phyloP scores from a whole-genome alignment of 1,140 invertebrate species.

The Caenorhabditis brenneri region DNA sequence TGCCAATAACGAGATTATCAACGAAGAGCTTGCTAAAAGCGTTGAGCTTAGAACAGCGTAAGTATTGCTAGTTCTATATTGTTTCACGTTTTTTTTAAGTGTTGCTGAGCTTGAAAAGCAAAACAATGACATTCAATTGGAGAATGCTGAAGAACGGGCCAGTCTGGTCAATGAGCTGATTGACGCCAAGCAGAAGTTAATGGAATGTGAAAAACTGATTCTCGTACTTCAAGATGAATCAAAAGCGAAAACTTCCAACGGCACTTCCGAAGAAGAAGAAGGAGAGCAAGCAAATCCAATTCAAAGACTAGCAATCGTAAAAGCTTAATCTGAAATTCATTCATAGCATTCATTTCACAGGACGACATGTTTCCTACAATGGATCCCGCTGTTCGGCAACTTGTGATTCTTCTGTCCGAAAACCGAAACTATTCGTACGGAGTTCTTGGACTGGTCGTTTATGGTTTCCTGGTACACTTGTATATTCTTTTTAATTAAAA shows the following conservation, averaged over 20 bases:
- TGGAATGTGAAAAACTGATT: background rate
- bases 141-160: background rate
- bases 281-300: background rate
- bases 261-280: too few relatives aligned
- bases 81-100: background rate
- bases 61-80: too few relatives aligned
- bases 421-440: background rate
- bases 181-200: background rate
- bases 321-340: background rate
- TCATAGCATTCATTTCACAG: background rate
- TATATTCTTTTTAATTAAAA: background rate
- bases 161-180: background rate
- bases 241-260: background rate
- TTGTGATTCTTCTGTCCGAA: background rate
- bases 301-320: background rate
- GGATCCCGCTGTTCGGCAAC: background rate
- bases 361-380: background rate
- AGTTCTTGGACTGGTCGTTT: background rate
- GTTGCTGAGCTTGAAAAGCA: background rate
- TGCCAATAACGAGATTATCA: background rate
- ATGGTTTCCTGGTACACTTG: background rate
- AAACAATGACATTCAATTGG: background rate
- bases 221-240: background rate
- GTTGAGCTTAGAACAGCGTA: background rate
- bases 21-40: background rate